A percentile compares a stretch with the other conserved stretches of the same genome.
Conservation (phyloP, 2,113 vertebrate genomes). For the Furnarius figulus region DNA sequence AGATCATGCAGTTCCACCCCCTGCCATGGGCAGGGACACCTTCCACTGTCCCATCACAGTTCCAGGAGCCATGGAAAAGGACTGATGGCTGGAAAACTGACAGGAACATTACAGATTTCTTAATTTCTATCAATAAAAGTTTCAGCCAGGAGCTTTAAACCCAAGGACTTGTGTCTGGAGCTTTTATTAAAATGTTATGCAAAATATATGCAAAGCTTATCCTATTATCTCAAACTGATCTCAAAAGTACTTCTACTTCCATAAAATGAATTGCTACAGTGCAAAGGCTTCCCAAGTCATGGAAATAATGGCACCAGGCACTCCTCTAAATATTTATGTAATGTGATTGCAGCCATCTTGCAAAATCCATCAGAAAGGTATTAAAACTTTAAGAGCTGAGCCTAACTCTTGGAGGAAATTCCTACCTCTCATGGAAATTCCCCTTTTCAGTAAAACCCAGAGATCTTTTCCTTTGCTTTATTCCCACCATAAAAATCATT, state of each 20-base stretch:
- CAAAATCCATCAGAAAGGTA: conserved; percentile 18
- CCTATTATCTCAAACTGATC: background rate
- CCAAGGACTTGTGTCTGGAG: background rate
- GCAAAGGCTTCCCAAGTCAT: conserved; percentile 33
- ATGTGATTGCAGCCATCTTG: background rate
- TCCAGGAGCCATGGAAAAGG: background rate
- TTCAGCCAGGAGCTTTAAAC: conserved; percentile 6
- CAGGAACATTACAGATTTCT: background rate
- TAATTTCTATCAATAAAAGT: background rate
- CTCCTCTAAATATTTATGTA: conserved; percentile 58
- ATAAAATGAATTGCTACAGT: conserved; percentile 22
- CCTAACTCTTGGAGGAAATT: conserved; percentile 1
- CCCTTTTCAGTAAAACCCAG: conserved; percentile 37
- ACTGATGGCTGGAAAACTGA: background rate
- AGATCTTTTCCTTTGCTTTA: conserved; percentile 46
- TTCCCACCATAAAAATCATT: conserved; percentile 40
- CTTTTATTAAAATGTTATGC: background rate
- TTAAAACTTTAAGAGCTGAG: conserved; percentile 31
- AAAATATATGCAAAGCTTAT: conserved; percentile 15
- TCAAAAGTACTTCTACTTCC: conserved; percentile 18
- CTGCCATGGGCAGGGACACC: background rate
- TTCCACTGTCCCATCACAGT: background rate
- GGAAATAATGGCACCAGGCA: conserved; percentile 26
- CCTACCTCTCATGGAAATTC: background rate
- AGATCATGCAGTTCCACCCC: background rate